Base-by-base conservation (phyloP, 2,888 invertebrate species). In the Idaea dimidiata region DNA sequence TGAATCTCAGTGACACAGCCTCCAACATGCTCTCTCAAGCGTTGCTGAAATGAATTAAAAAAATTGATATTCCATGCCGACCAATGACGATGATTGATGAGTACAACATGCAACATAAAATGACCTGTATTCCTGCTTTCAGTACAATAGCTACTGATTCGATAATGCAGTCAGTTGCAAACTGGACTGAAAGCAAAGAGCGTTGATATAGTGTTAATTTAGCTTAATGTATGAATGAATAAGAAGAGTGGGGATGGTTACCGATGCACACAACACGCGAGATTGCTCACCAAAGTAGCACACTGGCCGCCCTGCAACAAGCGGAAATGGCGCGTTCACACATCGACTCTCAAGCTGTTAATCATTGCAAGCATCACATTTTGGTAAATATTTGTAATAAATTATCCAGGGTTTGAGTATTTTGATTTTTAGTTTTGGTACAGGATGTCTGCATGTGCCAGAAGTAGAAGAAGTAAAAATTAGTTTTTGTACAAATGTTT, bases 241-340 rank as follows among this genome's bases (percentile, higher is more conserved):
- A 94, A 94, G 91, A 93, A 95, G 94, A 95, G 95, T 95, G 95
- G 95, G 94, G 84, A 95, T 95, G 95, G 95, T 95, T 97, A 97
- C 96, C 97, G 97, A 96, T 96, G 96, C 96, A 96, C 96, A 96
- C 96, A 96, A 96, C 96, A 96, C 96, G 96, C 96, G 95, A 95
- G 95, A 96, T 96, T 96, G 96, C 96, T 97, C 96, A 97, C 96
- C 96, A 96, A 95, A 95, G 96, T 96, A 95, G 96, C 96, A 95
- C 97, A 97, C 96, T 96, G 96, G 95, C 96, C 96, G 95, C 96
- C 96, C 97, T 97, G 96, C 93, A 91, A 92, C 91, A 91, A 92
- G 90, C 91, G 84, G 82, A 88, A 84, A 89, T 81, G 79, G 80
- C 91, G 87, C 87, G 83, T 79, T 84, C 86, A 88, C 89, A 86